Evolutionary conservation across 1,140 invertebrate species (phyloP).

Genomic region (Archegozetes longisetosus): DNA sequence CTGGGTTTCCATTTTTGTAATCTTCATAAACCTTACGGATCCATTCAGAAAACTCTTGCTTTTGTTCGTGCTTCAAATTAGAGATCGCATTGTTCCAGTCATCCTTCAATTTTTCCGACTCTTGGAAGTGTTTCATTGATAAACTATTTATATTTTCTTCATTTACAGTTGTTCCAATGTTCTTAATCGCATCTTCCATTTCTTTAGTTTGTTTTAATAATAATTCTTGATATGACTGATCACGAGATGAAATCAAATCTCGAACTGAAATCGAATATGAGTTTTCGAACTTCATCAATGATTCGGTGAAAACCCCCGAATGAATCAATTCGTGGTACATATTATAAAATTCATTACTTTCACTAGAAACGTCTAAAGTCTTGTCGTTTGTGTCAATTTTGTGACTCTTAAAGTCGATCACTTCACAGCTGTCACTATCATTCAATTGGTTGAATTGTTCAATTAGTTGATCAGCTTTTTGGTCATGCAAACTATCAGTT

Average conservation of each 20-base stretch:
- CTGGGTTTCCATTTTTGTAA: conserved; percentile 34
- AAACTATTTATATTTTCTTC: conserved; percentile 60
- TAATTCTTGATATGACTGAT: conserved; percentile 44
- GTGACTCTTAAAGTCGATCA: background rate
- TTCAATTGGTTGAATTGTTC: background rate
- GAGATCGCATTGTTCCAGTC: conserved; percentile 57
- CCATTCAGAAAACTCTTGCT: conserved; percentile 57
- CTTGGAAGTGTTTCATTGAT: conserved; percentile 55
- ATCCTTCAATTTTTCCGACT: conserved; percentile 52
- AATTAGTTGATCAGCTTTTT: background rate
- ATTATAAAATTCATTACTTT: conserved; percentile 42
- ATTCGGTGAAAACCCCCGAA: conserved; percentile 51
- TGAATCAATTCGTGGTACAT: conserved; percentile 66
- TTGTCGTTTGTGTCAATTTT: background rate
- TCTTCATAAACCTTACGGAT: conserved; percentile 54
- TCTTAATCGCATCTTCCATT: conserved; percentile 52
- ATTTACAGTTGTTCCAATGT: conserved; percentile 42
- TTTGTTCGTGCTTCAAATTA: conserved; percentile 51
- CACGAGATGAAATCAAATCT: conserved; percentile 43
- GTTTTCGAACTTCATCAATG: conserved; percentile 58
- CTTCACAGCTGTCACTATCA: background rate
- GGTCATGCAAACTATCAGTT: conserved; percentile 5
- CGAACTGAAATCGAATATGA: conserved; percentile 53
- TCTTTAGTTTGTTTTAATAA: conserved; percentile 49
- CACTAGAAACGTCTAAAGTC: background rate